Evolutionary conservation across 2,113 vertebrate genomes (phyloP), one percentile per base, ranked within the genome.

Genomic region (Silurus asotus): DNA sequence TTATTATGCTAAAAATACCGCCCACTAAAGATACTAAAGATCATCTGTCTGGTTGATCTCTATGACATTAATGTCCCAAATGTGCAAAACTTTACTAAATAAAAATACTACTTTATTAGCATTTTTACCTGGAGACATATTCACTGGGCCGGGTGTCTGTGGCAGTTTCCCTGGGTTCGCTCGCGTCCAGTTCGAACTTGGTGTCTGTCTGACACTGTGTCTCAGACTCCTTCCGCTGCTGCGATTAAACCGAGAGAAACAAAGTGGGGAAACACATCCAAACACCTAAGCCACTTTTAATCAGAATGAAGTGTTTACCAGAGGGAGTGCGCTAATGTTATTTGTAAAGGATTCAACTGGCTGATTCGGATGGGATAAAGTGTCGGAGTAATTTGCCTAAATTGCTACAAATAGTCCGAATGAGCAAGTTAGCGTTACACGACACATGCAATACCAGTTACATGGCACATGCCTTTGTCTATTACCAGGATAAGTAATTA

Each of bases 191-290:
- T 89, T 99, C 97, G 45, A 96, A 97, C 92, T 98, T 99, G 91
- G 83, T 94, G 90, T 99, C 97, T 2, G 97, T 99, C 93, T 99
- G 98, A 93, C 97, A 99, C 91, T 99, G 97, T 0, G 97, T 98
- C 94, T 99, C 98, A 0, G 97, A 99, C 90, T 99, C 97, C 86
- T 98, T 98, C 67, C 97, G 93, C 92, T 98, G 97, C 98, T 99
- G 86, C 58, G 70, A 84, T 86, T 9, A 77, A 53, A 81, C 45
- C 48, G 14, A 83, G 51, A 65, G 84, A 84, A 58, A 76, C 19
- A 58, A 19, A 77, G 59, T 65, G 37, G 55, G 55, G 48, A 56
- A 70, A 55, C 51, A 23, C 25, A 20, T 67, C 49, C 53, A 72
- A 49, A 23, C 55, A 83, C 15, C 17, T 23, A 59, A 58, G 17